phyloP scores from a whole-genome alignment of 2,888 invertebrate species.

The Cylindroiulus punctatus region DNA sequence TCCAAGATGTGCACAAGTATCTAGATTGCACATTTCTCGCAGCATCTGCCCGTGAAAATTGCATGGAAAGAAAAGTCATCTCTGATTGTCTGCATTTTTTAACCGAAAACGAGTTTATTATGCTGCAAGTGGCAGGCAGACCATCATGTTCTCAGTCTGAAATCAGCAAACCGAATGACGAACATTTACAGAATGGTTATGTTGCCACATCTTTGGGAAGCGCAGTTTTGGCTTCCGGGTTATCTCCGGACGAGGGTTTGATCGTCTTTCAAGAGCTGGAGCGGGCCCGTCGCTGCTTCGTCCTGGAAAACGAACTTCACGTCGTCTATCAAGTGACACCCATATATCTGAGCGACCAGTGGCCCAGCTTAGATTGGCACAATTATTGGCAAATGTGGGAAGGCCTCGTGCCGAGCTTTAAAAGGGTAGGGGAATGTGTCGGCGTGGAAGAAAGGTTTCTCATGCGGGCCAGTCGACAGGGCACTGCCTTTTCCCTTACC shows the following conservation, averaged over 20 bases:
- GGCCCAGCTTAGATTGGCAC: constrained; percentile 78
- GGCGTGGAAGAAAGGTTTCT: constrained; percentile 89
- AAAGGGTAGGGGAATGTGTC: constrained; percentile 86
- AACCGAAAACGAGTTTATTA: constrained; percentile 78
- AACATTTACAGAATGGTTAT: constrained; percentile 14
- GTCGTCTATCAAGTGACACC: constrained; percentile 92
- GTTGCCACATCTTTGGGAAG: constrained; percentile 86
- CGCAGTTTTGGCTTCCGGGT: constrained; percentile 90
- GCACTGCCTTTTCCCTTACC: constrained; percentile 19
- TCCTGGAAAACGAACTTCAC: constrained; percentile 93
- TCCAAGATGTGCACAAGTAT: constrained; percentile 79
- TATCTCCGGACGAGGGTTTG: constrained; percentile 94
- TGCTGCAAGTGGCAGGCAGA: neutral
- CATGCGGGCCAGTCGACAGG: constrained; percentile 72
- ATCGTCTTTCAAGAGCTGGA: constrained; percentile 88
- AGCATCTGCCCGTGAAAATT: constrained; percentile 59
- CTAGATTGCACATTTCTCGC: constrained; percentile 81
- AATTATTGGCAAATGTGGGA: constrained; percentile 81
- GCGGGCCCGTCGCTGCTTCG: constrained; percentile 88
- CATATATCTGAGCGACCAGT: constrained; percentile 83
- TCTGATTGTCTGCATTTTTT: constrained; percentile 74
- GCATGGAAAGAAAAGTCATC: constrained; percentile 65
- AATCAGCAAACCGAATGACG: neutral
- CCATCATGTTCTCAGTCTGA: neutral
- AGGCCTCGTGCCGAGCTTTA: constrained; percentile 79